These are phyloP conservation scores for Dolichallabes microphthalmus DNA, from an alignment of 2,113 vertebrate genomes.

Conservation along the genomic window DNA sequence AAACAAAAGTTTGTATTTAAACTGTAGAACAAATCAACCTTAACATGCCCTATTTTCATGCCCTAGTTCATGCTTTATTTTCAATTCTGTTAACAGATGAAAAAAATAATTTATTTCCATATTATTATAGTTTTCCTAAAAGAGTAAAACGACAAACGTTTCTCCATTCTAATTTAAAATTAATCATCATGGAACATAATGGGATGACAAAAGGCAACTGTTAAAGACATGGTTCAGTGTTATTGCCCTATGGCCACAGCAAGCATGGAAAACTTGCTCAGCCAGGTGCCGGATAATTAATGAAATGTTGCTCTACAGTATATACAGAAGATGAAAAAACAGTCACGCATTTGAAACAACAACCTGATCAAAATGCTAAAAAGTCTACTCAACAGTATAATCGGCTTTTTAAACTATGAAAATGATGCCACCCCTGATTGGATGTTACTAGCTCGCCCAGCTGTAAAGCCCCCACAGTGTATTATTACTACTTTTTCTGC, in stretches of 20 bases:
- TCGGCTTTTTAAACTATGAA: too few species aligned
- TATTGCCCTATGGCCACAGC: constrained; percentile 15
- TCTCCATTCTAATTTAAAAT: background rate
- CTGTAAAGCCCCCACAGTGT: background rate
- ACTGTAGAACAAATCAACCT: background rate
- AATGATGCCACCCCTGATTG: background rate
- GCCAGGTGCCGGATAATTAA: background rate
- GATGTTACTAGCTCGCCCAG: background rate
- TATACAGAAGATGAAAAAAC: background rate
- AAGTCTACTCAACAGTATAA: background rate
- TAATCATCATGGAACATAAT: background rate
- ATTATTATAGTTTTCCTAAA: background rate
- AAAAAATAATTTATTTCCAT: background rate
- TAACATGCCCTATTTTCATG: background rate
- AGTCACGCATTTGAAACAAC: background rate
- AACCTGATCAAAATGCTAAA: background rate
- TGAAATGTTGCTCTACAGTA: background rate
- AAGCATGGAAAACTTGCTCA: constrained; percentile 30
- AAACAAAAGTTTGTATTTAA: background rate
- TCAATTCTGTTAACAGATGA: background rate
- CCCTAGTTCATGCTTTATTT: background rate
- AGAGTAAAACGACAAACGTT: background rate
- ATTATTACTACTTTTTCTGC: background rate
- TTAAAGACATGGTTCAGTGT: background rate
- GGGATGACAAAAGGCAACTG: background rate